These are phyloP conservation scores for Percopsis transmontana DNA, from an alignment of 2,113 vertebrate species.

Conservation along the genomic window DNA sequence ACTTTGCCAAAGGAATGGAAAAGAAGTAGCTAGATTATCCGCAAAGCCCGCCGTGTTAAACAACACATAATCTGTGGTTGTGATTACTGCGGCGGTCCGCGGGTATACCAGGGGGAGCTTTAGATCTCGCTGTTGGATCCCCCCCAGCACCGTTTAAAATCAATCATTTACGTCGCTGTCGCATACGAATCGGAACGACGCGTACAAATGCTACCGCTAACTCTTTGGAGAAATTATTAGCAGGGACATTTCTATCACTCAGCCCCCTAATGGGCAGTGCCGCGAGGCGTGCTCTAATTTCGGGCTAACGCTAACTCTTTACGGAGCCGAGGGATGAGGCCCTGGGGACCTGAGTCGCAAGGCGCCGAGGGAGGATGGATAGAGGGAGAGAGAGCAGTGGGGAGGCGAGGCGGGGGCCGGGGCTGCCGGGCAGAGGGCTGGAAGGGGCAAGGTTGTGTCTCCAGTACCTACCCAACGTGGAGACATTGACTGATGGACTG, in stretches of 20 bases:
- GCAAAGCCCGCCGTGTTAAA: slow-evolving; percentile 14
- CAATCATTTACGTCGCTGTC: slow-evolving; percentile 52
- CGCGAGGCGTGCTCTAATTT: slow-evolving; percentile 58
- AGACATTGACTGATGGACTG: slow-evolving; percentile 91
- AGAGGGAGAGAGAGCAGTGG: background rate
- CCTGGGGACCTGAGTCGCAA: background rate
- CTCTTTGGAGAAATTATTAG: slow-evolving; percentile 49
- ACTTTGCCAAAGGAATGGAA: slow-evolving; percentile 13
- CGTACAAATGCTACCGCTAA: slow-evolving; percentile 23
- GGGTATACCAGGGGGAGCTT: slow-evolving; percentile 12
- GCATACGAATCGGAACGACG: slow-evolving; percentile 33
- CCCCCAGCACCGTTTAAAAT: slow-evolving; percentile 33
- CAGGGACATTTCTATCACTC: slow-evolving; percentile 54
- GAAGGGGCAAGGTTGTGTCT: slow-evolving; percentile 37
- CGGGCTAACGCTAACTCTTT: slow-evolving; percentile 22
- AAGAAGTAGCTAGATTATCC: slow-evolving; percentile 12
- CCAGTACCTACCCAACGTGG: slow-evolving; percentile 84
- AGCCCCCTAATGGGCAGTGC: slow-evolving; percentile 53
- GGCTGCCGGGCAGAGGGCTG: background rate
- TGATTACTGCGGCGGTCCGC: background rate
- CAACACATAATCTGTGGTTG: slow-evolving; percentile 6
- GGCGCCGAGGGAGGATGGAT: background rate
- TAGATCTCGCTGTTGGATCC: slow-evolving; percentile 14
- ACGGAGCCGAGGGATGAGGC: slow-evolving; percentile 28
- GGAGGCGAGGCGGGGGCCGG: slow-evolving; percentile 24